phyloP scores from a whole-genome alignment of 2,113 vertebrate species.

The Leucosticte australis region DNA sequence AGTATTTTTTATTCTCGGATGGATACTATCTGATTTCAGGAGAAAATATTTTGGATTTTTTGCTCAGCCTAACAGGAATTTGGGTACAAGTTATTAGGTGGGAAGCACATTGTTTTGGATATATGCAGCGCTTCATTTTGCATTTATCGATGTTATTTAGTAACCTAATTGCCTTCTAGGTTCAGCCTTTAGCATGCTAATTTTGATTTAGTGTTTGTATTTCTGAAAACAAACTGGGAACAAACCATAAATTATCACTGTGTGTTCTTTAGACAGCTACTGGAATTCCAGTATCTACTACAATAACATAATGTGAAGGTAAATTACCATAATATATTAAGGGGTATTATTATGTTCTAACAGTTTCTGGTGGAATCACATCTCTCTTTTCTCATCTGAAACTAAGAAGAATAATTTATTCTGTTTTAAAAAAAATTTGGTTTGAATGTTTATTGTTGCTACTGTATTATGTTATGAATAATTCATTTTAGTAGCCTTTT shows the following conservation, averaged over 20 bases:
- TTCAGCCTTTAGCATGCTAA: conserved; percentile 64
- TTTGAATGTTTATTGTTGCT: conserved; percentile 24
- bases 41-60: conserved; percentile 23
- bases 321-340: conserved; percentile 64
- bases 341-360: conserved; percentile 36
- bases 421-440: neutral
- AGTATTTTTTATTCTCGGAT: neutral
- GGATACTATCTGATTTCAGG: neutral
- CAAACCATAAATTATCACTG: conserved; percentile 66
- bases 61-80: conserved; percentile 28
- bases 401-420: neutral
- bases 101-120: conserved; percentile 18
- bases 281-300: conserved; percentile 48
- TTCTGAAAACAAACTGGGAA: conserved; percentile 67
- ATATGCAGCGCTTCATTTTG: conserved; percentile 57
- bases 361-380: conserved; percentile 14
- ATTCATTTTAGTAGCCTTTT: conserved; percentile 23
- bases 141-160: conserved; percentile 60
- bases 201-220: conserved; percentile 74
- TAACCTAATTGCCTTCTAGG: conserved; percentile 54
- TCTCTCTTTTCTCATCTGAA: conserved; percentile 24
- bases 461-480: neutral
- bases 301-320: conserved; percentile 44
- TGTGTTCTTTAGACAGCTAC: conserved; percentile 53
- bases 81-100: conserved; percentile 23